Evolutionary conservation across 1,140 invertebrate species (phyloP).

Genomic region (Meteorus sp.): DNA sequence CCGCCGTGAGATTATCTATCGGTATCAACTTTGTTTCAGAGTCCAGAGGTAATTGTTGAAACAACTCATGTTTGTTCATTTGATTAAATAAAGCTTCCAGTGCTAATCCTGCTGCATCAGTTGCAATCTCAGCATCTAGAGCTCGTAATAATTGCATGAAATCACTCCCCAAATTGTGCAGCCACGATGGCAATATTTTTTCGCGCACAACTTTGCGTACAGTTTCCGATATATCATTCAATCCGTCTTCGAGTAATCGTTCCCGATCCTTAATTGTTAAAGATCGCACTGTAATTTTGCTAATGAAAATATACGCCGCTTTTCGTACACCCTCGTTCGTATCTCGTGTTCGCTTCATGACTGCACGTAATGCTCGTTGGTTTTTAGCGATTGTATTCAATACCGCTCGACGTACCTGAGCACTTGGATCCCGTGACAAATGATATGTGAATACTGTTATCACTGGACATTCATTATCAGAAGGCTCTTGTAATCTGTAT

Average conservation of each 20-base stretch:
- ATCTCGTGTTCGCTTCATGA: conserved; percentile 73
- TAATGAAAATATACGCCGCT: conserved; percentile 72
- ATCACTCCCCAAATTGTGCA: conserved; percentile 64
- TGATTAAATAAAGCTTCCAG: conserved; percentile 44
- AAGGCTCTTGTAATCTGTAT: conserved; percentile 77
- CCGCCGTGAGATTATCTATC: conserved; percentile 59
- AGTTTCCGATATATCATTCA: conserved; percentile 66
- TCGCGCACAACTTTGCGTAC: conserved; percentile 58
- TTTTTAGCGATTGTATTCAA: conserved; percentile 51
- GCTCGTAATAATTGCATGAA: conserved; percentile 65
- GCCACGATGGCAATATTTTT: conserved; percentile 67
- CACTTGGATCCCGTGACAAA: conserved; percentile 73
- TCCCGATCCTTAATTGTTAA: conserved; percentile 72
- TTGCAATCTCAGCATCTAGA: conserved; percentile 61
- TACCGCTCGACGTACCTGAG: conserved; percentile 59
- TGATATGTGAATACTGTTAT: conserved; percentile 79
- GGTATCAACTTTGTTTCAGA: conserved; percentile 59
- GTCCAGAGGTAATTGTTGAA: conserved; percentile 42
- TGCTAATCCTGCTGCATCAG: conserved; percentile 38
- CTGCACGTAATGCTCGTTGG: conserved; percentile 51
- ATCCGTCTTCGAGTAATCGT: conserved; percentile 65
- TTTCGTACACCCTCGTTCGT: conserved; percentile 74
- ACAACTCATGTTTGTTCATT: conserved; percentile 31
- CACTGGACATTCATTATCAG: conserved; percentile 74
- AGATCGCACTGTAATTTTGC: conserved; percentile 67